Conservation (phyloP, 2,797 vertebrate genomes). For the Pangasius macronema region DNA sequence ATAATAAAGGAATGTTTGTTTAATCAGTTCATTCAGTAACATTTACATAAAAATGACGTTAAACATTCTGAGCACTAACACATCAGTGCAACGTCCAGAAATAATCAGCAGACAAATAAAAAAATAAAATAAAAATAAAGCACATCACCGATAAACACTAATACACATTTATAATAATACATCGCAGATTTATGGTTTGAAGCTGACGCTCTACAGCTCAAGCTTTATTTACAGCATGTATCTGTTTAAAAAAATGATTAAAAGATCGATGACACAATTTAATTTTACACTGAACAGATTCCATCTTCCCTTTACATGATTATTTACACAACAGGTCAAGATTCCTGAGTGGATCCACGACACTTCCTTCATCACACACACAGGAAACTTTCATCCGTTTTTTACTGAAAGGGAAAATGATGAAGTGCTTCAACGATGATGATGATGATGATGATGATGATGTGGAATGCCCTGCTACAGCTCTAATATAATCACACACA, state of each 20-base stretch:
- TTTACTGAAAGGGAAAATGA: neutral
- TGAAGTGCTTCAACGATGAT: neutral
- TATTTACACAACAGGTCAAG: slow-evolving; percentile 9
- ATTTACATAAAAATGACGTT: slow-evolving; percentile 29
- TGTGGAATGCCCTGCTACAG: neutral
- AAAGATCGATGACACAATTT: neutral
- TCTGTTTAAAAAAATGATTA: neutral
- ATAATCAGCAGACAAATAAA: slow-evolving; percentile 1
- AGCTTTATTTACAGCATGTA: slow-evolving; percentile 10
- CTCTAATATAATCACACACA: neutral
- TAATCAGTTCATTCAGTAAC: slow-evolving; percentile 36
- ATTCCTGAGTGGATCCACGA: slow-evolving; percentile 16
- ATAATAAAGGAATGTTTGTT: slow-evolving; percentile 46
- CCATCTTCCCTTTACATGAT: neutral
- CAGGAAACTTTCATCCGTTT: neutral
- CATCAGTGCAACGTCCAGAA: neutral
- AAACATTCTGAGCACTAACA: neutral
- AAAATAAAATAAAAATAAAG: neutral
- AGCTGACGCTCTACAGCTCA: neutral
- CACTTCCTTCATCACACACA: neutral
- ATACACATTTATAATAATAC: slow-evolving; percentile 2
- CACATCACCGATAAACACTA: neutral
- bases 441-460: neutral
- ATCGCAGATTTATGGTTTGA: neutral
- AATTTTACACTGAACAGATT: neutral